A percentile compares a stretch with the other conserved stretches of the same genome.
phyloP scores from a whole-genome alignment of 2,113 vertebrate genomes.

The Entosphenus tridentatus region DNA sequence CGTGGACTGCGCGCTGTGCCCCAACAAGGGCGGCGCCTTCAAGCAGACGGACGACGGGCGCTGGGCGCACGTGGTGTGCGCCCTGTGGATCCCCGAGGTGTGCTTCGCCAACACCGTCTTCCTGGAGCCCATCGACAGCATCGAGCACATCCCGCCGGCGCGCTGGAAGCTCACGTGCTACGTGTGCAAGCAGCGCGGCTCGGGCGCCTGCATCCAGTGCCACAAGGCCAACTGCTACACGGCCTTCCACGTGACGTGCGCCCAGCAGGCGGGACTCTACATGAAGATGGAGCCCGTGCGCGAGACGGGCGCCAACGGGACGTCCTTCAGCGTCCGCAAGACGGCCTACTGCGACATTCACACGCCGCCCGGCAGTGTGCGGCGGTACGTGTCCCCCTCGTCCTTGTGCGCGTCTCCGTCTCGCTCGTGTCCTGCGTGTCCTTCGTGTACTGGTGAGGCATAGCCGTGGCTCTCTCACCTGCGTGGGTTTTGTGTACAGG shows the following conservation, averaged over 20 bases:
- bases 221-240: constrained; percentile 6
- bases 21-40: constrained; percentile 3
- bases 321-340: constrained; percentile 2
- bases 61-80: constrained; percentile 3
- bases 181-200: constrained; percentile 4
- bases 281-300: constrained; percentile 6
- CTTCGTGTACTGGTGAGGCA: too few species aligned
- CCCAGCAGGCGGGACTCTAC: constrained; percentile 2
- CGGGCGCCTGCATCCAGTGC: constrained; percentile 5
- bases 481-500: too few species aligned
- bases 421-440: constrained; percentile 9
- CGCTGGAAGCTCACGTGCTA: constrained; percentile 2
- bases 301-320: constrained; percentile 1
- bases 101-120: constrained; percentile 5
- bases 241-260: neutral
- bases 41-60: constrained; percentile 1
- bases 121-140: constrained; percentile 5
- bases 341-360: constrained; percentile 4
- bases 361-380: neutral
- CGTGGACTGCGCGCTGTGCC: constrained; percentile 5
- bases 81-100: neutral
- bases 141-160: constrained; percentile 2
- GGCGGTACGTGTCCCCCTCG: constrained; percentile 18
- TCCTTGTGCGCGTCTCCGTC: too few species aligned
- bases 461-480: too few species aligned